phyloP scores from a whole-genome alignment of 2,113 vertebrate genomes.

The Fregata magnificens region DNA sequence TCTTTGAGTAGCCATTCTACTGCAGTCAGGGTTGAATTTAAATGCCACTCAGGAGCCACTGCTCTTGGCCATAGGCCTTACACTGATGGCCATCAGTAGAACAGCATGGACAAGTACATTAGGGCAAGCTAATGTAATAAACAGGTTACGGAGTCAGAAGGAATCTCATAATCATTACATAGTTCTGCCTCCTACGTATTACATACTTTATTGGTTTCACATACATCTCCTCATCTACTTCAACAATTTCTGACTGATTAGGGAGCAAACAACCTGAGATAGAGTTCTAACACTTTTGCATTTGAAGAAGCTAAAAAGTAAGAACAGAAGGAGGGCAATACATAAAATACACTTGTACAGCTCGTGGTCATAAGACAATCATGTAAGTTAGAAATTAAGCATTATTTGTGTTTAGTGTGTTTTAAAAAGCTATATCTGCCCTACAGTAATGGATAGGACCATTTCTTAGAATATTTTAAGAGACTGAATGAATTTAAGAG shows the following conservation, averaged over 20 bases:
- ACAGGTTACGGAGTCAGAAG: background rate
- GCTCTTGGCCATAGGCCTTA: background rate
- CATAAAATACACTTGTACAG: background rate
- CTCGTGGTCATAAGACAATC: background rate
- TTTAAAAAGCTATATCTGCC: background rate
- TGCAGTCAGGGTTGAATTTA: background rate
- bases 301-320: background rate
- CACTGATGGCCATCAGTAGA: background rate
- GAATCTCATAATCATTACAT: background rate
- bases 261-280: background rate
- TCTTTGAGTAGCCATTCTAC: background rate
- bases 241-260: background rate
- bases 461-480: background rate
- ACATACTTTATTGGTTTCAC: background rate
- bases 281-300: background rate
- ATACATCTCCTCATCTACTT: background rate
- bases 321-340: background rate
- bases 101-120: background rate
- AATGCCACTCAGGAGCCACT: background rate
- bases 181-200: background rate
- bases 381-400: background rate
- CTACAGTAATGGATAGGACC: background rate
- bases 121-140: background rate
- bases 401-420: background rate
- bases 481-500: background rate